Conservation (phyloP, 2,888 invertebrate species). For the Melanophora roralis region DNA sequence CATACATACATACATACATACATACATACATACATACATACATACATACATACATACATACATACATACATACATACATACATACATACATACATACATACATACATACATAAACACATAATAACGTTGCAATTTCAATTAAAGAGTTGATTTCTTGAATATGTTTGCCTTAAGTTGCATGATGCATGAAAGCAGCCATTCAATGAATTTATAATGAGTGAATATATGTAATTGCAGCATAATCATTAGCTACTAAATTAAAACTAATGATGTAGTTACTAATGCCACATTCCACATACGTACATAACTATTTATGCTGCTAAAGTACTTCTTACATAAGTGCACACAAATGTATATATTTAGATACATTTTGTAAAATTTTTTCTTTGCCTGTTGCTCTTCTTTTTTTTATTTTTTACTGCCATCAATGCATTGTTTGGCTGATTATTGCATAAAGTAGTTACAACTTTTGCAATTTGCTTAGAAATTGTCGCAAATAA, state of each 20-base stretch:
- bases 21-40: too few species aligned
- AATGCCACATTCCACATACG: slow-evolving; percentile 14
- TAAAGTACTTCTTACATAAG: background rate
- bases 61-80: too few species aligned
- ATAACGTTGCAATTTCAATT: slow-evolving; percentile 25
- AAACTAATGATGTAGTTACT: slow-evolving; percentile 28
- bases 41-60: too few species aligned
- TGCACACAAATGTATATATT: background rate
- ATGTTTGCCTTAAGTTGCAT: slow-evolving; percentile 48
- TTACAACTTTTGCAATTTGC: slow-evolving; percentile 55
- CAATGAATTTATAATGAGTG: slow-evolving; percentile 58
- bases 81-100: too few species aligned
- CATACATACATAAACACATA: too few species aligned
- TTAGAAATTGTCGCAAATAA: slow-evolving; percentile 61
- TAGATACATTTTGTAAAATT: background rate
- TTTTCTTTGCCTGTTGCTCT: background rate
- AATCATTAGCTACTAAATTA: slow-evolving; percentile 15
- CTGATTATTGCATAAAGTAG: slow-evolving; percentile 53
- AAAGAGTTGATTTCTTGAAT: slow-evolving; percentile 45
- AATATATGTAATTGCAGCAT: slow-evolving; percentile 4
- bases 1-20: too few species aligned
- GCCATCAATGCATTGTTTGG: slow-evolving; percentile 39
- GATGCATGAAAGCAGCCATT: slow-evolving; percentile 58
- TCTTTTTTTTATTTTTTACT: background rate
- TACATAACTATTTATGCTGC: background rate